Evolutionary conservation across 2,888 invertebrate genomes (phyloP).

Genomic region (Dolichopus griseipennis): DNA sequence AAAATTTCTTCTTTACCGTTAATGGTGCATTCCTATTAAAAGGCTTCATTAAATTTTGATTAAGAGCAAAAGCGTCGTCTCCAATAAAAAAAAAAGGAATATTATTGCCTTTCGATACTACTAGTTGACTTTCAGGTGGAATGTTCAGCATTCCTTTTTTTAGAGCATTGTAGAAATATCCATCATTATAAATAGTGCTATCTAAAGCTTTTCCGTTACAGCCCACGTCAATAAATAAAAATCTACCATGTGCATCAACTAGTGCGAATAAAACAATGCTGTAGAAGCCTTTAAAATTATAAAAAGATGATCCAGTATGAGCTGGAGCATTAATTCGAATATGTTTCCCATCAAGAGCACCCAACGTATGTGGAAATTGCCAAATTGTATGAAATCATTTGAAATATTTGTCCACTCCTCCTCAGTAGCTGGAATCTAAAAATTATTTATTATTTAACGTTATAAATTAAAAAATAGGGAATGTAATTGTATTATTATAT

Average conservation of each 20-base stretch:
- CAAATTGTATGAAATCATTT: slow-evolving; percentile 17
- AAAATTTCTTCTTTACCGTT: neutral
- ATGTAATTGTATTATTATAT: no score
- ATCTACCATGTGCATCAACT: slow-evolving; percentile 15
- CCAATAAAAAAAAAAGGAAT: slow-evolving; percentile 9
- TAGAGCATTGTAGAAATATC: no score
- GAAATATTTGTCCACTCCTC: slow-evolving; percentile 12
- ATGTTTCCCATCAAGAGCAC: slow-evolving; percentile 17
- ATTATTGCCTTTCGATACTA: neutral
- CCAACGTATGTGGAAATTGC: slow-evolving; percentile 16
- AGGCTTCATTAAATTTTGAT: slow-evolving; percentile 10
- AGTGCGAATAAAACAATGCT: slow-evolving; percentile 16
- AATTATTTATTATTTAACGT: neutral
- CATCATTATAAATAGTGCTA: slow-evolving; percentile 15
- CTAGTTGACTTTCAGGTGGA: no score
- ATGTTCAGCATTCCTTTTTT: no score
- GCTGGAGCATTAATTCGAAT: slow-evolving; percentile 14
- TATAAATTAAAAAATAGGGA: no score
- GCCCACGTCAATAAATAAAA: slow-evolving; percentile 17
- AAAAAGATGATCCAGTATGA: slow-evolving; percentile 14
- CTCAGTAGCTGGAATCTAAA: slow-evolving; percentile 4
- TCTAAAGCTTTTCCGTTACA: slow-evolving; percentile 18
- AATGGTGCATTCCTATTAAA: neutral
- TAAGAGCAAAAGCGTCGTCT: slow-evolving; percentile 7
- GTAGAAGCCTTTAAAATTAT: slow-evolving; percentile 17